Conservation (phyloP, 2,888 invertebrate genomes). For the Sympetrum striolatum region DNA sequence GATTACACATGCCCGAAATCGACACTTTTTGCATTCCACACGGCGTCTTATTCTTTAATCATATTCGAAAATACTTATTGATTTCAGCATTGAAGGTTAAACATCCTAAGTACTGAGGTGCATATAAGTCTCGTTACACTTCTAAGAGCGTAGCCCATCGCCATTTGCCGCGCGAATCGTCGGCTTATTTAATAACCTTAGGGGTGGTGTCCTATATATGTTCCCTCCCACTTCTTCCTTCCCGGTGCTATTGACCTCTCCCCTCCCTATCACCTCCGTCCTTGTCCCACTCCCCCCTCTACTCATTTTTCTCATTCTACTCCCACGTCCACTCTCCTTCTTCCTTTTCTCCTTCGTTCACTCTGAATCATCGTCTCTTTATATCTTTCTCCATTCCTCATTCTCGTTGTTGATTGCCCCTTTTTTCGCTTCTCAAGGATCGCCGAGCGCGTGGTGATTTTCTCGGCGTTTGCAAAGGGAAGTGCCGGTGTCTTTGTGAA, state of each 20-base stretch:
- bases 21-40: no score
- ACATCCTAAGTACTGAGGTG: no score
- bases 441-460: neutral
- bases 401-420: neutral
- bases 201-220: neutral
- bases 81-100: no score
- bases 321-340: neutral
- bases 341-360: neutral
- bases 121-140: no score
- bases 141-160: no score
- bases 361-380: neutral
- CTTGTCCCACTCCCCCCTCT: constrained; percentile 30
- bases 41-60: no score
- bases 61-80: no score
- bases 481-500: neutral
- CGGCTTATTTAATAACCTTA: no score
- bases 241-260: constrained; percentile 29
- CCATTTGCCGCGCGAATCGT: no score
- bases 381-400: neutral
- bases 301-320: neutral
- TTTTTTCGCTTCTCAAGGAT: neutral
- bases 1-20: no score
- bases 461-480: neutral
- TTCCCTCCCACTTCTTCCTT: neutral
- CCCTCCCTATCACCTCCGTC: neutral